A percentile compares a stretch with the other conserved stretches of the same genome.
Evolutionary conservation across 2,888 invertebrate genomes (phyloP).

Genomic region (Melieria picta): DNA sequence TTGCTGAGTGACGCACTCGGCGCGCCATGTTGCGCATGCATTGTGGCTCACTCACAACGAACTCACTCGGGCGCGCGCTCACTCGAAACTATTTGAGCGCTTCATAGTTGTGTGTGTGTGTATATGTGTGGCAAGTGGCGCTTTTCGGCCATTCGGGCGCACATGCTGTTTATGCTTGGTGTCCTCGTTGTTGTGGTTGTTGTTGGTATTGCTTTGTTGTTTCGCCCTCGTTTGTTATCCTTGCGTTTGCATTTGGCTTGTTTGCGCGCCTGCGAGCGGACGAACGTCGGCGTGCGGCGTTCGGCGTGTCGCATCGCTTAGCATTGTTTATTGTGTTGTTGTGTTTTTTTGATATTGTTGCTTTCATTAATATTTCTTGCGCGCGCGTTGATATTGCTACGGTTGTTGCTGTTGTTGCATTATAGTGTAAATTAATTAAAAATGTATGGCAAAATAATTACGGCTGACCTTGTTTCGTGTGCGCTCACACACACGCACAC

Average conservation of each 20-base stretch:
- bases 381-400: background rate
- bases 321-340: constrained; percentile 39
- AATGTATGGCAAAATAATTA: constrained; percentile 55
- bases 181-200: background rate
- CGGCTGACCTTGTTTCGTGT: constrained; percentile 56
- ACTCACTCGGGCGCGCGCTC: no score
- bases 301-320: constrained; percentile 16
- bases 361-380: no score
- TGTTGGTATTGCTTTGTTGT: background rate
- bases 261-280: background rate
- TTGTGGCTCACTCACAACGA: no score
- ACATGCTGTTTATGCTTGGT: background rate
- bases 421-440: constrained; percentile 56
- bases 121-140: no score
- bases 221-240: background rate
- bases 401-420: background rate
- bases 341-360: constrained; percentile 42
- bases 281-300: constrained; percentile 2
- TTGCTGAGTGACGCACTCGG: background rate
- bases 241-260: background rate
- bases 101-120: no score
- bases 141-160: no score
- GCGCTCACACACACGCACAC: background rate
- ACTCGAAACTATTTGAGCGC: no score
- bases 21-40: no score